A percentile compares a stretch with the other conserved stretches of the same genome.
phyloP scores from a whole-genome alignment of 2,797 vertebrate genomes.

The Siniperca undulata region DNA sequence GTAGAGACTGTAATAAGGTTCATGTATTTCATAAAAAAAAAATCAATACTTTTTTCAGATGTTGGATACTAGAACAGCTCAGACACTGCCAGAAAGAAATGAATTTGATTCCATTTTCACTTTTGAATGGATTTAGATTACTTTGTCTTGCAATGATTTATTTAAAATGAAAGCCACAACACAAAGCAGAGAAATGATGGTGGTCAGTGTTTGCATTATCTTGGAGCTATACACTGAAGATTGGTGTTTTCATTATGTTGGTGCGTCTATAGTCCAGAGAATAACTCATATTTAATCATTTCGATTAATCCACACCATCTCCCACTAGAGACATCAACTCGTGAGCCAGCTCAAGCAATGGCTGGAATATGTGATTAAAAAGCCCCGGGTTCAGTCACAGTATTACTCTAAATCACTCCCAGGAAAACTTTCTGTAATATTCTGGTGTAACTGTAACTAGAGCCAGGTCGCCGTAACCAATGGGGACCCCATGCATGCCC shows the following conservation, averaged over 20 bases:
- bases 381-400: slow-evolving; percentile 44
- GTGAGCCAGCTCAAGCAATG: slow-evolving; percentile 38
- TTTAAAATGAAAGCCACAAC: slow-evolving; percentile 43
- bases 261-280: slow-evolving; percentile 47
- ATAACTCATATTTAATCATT: slow-evolving; percentile 71
- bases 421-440: slow-evolving; percentile 50
- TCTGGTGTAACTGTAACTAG: slow-evolving; percentile 43
- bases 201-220: slow-evolving; percentile 57
- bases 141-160: slow-evolving; percentile 36
- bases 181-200: slow-evolving; percentile 58
- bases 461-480: slow-evolving; percentile 40
- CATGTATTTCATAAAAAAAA: slow-evolving; percentile 47
- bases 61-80: slow-evolving; percentile 14
- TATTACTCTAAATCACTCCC: slow-evolving; percentile 57
- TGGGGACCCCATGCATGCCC: slow-evolving; percentile 27
- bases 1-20: slow-evolving; percentile 34
- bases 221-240: slow-evolving; percentile 47
- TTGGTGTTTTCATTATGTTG: slow-evolving; percentile 69
- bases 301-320: slow-evolving; percentile 50
- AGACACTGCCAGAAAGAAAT: slow-evolving; percentile 18
- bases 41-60: slow-evolving; percentile 52
- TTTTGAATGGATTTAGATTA: slow-evolving; percentile 53
- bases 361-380: slow-evolving; percentile 67
- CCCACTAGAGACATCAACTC: slow-evolving; percentile 55
- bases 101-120: slow-evolving; percentile 40